Conservation (phyloP, 2,797 vertebrate species). For the Clarias laeviceps region DNA sequence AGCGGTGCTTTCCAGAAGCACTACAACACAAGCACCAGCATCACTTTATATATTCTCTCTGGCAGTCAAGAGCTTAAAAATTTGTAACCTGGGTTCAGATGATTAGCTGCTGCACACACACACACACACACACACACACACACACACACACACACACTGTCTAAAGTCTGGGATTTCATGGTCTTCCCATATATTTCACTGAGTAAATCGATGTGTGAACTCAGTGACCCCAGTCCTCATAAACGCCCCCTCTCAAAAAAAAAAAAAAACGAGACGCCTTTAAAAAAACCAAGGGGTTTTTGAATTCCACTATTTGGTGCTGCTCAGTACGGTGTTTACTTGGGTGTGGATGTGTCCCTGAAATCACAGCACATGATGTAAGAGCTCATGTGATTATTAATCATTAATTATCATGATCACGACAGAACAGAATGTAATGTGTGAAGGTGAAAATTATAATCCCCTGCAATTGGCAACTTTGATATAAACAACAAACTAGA, state of each 20-base stretch:
- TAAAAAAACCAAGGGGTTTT: not conserved
- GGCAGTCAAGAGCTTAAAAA: not conserved
- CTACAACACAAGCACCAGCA: not conserved
- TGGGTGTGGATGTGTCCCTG: not conserved
- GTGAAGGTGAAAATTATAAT: not conserved
- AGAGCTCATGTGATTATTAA: not conserved
- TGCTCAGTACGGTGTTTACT: not conserved
- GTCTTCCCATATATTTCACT: not conserved
- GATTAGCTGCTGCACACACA: not conserved
- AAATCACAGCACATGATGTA: not conserved
- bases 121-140: conserved; percentile 1
- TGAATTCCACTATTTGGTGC: not conserved
- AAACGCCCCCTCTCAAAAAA: not conserved
- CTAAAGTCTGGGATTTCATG: conserved; percentile 2
- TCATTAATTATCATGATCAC: not conserved
- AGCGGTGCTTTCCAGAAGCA: not conserved
- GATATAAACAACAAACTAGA: not conserved
- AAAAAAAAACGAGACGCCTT: not conserved
- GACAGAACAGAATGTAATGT: not conserved
- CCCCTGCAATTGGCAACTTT: not conserved
- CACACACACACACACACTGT: not conserved
- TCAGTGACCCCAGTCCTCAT: not conserved
- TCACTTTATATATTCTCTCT: not conserved
- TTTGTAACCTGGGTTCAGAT: not conserved
- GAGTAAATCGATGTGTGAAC: not conserved